Conservation (phyloP, 1,140 invertebrate genomes). For the Zaprionus ghesquierei region DNA sequence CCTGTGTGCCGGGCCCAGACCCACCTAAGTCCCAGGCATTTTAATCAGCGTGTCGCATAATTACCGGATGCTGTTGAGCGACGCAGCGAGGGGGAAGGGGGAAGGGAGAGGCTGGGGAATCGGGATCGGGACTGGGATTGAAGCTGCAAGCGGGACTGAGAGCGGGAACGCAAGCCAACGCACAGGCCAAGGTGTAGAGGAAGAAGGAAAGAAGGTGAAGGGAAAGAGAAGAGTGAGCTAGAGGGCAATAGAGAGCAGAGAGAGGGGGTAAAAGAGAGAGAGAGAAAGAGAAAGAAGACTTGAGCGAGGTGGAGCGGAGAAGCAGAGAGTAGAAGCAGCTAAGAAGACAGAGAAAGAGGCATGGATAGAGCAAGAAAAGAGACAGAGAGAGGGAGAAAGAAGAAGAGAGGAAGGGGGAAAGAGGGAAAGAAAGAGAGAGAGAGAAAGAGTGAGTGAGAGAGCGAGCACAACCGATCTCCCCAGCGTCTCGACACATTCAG, state of each 20-base stretch:
- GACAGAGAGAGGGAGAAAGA: background rate
- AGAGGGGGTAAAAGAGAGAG: background rate
- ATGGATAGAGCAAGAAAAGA: background rate
- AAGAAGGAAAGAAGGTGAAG: constrained; percentile 5
- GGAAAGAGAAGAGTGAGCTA: background rate
- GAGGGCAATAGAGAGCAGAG: background rate
- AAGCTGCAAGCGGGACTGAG: background rate
- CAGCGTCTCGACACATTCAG: constrained; percentile 38
- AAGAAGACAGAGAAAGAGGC: background rate
- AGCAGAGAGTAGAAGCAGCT: background rate
- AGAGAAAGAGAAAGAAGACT: background rate
- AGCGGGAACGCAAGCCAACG: constrained; percentile 21
- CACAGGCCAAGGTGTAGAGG: constrained; percentile 38
- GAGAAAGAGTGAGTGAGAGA: background rate
- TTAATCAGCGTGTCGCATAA: constrained; percentile 81
- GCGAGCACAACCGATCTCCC: background rate
- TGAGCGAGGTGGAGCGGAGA: background rate
- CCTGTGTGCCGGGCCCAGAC: constrained; percentile 40
- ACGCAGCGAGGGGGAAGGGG: constrained; percentile 4
- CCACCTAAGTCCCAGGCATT: constrained; percentile 73
- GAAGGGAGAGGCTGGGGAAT: background rate
- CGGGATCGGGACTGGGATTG: constrained; percentile 6
- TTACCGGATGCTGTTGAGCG: constrained; percentile 77
- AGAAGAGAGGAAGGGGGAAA: background rate
- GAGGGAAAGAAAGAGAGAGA: background rate